Conservation (phyloP, 2,113 vertebrate species). For the Chamaetylas fuelleborni region DNA sequence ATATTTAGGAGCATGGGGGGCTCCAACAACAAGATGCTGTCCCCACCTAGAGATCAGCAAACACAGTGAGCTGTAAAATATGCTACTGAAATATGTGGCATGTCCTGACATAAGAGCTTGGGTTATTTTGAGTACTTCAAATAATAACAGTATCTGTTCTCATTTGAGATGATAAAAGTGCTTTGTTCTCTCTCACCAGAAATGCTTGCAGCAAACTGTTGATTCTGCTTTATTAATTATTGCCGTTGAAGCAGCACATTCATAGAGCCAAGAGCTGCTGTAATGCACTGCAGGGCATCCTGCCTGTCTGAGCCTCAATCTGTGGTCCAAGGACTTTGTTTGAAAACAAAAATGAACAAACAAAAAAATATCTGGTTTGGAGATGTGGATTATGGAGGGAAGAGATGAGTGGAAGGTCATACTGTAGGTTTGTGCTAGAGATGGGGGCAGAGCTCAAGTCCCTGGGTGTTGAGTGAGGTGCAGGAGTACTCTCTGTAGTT, state of each 20-base stretch:
- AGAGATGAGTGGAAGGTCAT: not conserved
- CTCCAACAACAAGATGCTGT: not conserved
- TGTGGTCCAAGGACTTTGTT: not conserved
- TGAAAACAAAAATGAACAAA: not conserved
- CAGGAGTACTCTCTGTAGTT: not conserved
- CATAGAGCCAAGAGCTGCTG: not conserved
- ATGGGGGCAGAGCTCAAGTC: not conserved
- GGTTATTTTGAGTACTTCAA: not conserved
- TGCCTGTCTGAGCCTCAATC: not conserved
- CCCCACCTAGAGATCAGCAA: not conserved
- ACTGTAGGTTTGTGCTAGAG: not conserved
- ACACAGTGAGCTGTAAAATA: not conserved
- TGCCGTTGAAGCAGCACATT: not conserved
- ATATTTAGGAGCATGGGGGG: not conserved
- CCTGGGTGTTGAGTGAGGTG: not conserved
- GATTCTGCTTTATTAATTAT: not conserved
- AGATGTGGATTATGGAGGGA: not conserved
- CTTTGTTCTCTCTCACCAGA: conserved; percentile 5
- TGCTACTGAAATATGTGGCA: not conserved
- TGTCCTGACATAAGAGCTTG: not conserved
- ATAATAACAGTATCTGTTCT: not conserved
- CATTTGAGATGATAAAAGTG: not conserved
- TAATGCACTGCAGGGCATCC: not conserved
- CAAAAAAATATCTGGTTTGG: not conserved
- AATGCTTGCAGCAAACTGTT: conserved; percentile 7